Base-by-base conservation (phyloP, 1,140 invertebrate species). In the Medauroidea extradentata region DNA sequence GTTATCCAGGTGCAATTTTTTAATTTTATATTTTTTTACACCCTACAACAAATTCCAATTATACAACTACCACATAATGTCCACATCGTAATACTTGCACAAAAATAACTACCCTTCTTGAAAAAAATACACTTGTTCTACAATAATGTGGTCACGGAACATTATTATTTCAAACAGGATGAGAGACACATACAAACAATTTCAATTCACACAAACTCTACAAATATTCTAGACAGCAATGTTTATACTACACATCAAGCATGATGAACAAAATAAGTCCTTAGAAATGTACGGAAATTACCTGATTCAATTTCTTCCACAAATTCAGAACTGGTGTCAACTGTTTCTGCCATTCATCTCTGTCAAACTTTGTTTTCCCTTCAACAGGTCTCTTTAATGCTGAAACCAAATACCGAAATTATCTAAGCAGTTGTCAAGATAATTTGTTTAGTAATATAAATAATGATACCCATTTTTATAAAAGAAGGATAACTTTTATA, bases 261-360 rank as follows among this genome's bases (percentile, higher is more conserved):
- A 14, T 18, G 16, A 19, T n/a, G n/a, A 51, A 13, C 16, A 41
- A n/a, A 43, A 23, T 46, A 19, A 54, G 14, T 8, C 13, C 21
- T 8, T 29, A 14, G 8, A 54, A 54, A 42, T 43, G 52, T 38
- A 54, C 11, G 19, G 34, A 3, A 3, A 23, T 59, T 24, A 59
- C 68, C 57, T 75, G 68, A 49, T 80, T 88, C 14, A 92, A 65
- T 67, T 88, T 88, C 63, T 90, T 89, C 90, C 90, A 93, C 1
- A 89, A 65, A 60, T 79, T 83, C 7, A 93, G 76, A 53, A 90
- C 69, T 0, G 88, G 87, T 14, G 78, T 78, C 8, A 91, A 72
- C 67, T 84, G 79, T 55, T 78, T 73, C 52, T 84, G 75, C 81
- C 84, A 84, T 23, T 74, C 59, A 44, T 77, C 70, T 25, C 67